Conservation (phyloP, 2,797 vertebrate genomes). For the Semotilus atromaculatus region DNA sequence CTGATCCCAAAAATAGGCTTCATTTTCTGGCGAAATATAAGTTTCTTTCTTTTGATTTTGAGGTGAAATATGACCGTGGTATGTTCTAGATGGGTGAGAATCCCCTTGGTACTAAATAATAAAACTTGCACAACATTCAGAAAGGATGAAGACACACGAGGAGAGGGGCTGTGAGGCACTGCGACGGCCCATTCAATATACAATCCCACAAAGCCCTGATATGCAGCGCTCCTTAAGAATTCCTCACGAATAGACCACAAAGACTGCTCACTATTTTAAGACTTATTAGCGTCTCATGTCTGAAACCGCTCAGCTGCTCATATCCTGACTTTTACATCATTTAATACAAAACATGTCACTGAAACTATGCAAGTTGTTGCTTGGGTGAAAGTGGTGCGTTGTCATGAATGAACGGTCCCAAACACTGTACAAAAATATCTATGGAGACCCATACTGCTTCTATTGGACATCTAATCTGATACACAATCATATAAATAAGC, state of each 20-base stretch:
- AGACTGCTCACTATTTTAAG: slow-evolving; percentile 25
- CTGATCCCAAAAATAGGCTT: not conserved
- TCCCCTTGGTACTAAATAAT: not conserved
- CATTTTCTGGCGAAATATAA: not conserved
- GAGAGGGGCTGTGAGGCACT: not conserved
- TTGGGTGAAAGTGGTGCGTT: slow-evolving; percentile 21
- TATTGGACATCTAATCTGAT: slow-evolving; percentile 41
- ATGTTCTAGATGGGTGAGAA: not conserved
- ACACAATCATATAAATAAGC: slow-evolving; percentile 43
- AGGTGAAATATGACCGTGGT: slow-evolving; percentile 23
- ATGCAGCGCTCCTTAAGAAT: not conserved
- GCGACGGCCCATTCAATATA: not conserved
- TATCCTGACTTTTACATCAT: not conserved
- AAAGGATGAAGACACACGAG: not conserved
- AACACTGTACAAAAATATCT: slow-evolving; percentile 60
- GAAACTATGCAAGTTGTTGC: not conserved
- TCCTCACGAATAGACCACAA: not conserved
- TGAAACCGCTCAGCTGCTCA: slow-evolving; percentile 2
- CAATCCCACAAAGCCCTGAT: not conserved
- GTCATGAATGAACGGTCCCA: slow-evolving; percentile 21
- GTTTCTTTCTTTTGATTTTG: not conserved
- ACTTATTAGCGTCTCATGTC: slow-evolving; percentile 31
- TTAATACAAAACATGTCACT: slow-evolving; percentile 14
- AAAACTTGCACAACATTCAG: not conserved
- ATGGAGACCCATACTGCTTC: slow-evolving; percentile 34